Base-by-base conservation (phyloP, 1,140 invertebrate genomes). In the Tenebrio molitor region DNA sequence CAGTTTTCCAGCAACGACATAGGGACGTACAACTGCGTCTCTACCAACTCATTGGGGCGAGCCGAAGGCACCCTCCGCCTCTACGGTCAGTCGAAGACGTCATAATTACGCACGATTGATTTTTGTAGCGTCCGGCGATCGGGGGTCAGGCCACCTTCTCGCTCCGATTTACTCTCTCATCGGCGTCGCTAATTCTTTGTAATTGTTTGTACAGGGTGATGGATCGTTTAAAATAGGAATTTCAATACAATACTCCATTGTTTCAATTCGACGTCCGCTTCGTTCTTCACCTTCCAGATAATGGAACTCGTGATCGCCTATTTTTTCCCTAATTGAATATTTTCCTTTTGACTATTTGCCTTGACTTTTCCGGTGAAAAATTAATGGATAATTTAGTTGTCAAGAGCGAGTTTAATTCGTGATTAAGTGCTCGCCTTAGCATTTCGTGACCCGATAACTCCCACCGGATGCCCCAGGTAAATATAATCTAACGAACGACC, bases 21-120 rank as follows among this genome's bases (percentile, higher is more conserved):
- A 76, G 95, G 95, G 14, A 92, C 92, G 62, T 97, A 97, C 86
- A 94, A 92, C 81, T 97, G 95, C 81, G 91, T 96, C 63, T 94
- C 94, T 64, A 95, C 93, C 70, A 97, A 97, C 83, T 93, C 92
- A 8, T 85, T 97, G 33, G 95, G 95, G 62, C 91, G 88, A 80
- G 93, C 94, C 33, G 93, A 95, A 82, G 93, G 93, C 58, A 93
- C 90, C 3, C 87, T 97, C 72, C 85, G 93, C 76, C 86, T 97
- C 39, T 96, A 96, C 84, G 93, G 95, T 96, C 84, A 91, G 90
- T 87, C n/a, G n/a, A n/a, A n/a, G n/a, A n/a, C n/a, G n/a, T n/a
- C n/a, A n/a, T n/a, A n/a, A n/a, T n/a, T n/a, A n/a, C n/a, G n/a
- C n/a, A n/a, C n/a, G n/a, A n/a, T n/a, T n/a, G n/a, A n/a, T n/a